Conservation (phyloP, 2,113 vertebrate genomes). For the Channa maculata region DNA sequence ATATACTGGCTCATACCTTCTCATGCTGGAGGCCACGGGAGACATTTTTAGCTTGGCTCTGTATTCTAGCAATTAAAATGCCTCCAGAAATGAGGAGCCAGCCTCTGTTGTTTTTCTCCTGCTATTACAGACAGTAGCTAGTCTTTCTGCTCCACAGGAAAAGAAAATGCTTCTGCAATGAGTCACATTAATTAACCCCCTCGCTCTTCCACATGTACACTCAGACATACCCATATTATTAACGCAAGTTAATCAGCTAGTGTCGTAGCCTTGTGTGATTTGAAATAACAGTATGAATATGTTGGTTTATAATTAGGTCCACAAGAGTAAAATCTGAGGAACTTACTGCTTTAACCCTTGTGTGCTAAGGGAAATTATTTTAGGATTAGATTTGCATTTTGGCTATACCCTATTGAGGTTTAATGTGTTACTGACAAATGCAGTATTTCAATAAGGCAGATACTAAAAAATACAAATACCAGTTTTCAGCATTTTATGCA, state of each 20-base stretch:
- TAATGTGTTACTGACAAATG: not conserved
- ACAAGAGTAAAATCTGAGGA: conserved; percentile 16
- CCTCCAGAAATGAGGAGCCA: conserved; percentile 68
- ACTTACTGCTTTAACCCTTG: not conserved
- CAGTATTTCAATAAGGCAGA: conserved; percentile 9
- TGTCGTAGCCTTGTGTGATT: conserved; percentile 17
- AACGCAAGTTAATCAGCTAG: conserved; percentile 28
- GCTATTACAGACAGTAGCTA: conserved; percentile 52
- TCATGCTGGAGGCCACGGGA: conserved; percentile 58
- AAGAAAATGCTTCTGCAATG: conserved; percentile 42
- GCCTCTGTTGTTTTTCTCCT: conserved; percentile 70
- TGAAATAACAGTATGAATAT: conserved; percentile 40
- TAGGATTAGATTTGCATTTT: conserved; percentile 5
- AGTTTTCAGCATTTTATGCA: not conserved
- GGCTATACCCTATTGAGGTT: not conserved
- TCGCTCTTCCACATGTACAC: conserved; percentile 14
- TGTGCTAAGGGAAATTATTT: conserved; percentile 13
- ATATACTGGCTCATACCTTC: conserved; percentile 30
- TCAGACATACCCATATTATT: conserved; percentile 1
- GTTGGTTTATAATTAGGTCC: conserved; percentile 38
- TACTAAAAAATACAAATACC: not conserved
- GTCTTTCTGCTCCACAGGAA: conserved; percentile 23
- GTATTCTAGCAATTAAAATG: conserved; percentile 77
- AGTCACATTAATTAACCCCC: conserved; percentile 46
- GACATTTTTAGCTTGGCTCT: conserved; percentile 73